These are phyloP conservation scores for Coluber constrictor DNA, from an alignment of 2,797 vertebrate species.

Conservation along the genomic window DNA sequence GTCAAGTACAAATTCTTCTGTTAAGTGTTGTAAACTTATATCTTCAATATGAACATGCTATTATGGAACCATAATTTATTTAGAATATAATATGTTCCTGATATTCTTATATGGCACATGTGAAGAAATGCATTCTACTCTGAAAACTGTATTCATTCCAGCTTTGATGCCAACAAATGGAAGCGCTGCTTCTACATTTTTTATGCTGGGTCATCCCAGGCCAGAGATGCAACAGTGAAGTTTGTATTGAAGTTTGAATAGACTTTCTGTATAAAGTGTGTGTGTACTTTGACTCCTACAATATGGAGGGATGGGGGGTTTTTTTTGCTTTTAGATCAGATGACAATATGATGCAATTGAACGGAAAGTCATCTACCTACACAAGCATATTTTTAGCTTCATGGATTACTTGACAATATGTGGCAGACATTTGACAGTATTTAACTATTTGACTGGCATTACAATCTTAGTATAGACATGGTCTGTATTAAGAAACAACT, in stretches of 20 bases:
- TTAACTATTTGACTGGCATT: background rate
- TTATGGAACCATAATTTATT: background rate
- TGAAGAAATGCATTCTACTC: background rate
- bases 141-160: background rate
- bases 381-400: background rate
- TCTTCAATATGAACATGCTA: background rate
- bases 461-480: slow-evolving; percentile 8
- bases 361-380: slow-evolving; percentile 1
- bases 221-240: background rate
- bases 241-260: background rate
- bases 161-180: background rate
- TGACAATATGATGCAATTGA: background rate
- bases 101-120: background rate
- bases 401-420: background rate
- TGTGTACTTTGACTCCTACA: background rate
- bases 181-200: background rate
- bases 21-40: background rate
- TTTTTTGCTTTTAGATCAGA: background rate
- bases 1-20: background rate
- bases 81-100: background rate
- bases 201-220: background rate
- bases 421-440: background rate
- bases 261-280: background rate
- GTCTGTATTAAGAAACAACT: slow-evolving; percentile 12
- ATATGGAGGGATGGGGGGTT: background rate